These are phyloP conservation scores for Timema podura DNA, from an alignment of 2,888 invertebrate genomes.

Conservation along the genomic window DNA sequence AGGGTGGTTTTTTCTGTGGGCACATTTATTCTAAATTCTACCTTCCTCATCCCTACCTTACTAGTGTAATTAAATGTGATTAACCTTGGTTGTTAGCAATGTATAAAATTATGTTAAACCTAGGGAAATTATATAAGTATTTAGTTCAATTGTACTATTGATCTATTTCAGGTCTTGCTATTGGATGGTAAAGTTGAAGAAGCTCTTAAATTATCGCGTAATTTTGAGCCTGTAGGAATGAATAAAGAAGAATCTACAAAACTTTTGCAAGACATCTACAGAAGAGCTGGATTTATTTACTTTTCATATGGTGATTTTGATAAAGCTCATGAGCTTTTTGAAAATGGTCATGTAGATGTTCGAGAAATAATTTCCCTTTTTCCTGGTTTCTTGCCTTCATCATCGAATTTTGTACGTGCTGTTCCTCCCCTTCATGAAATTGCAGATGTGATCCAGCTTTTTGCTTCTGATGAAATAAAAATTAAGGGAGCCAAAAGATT, in stretches of 20 bases:
- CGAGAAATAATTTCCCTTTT: conserved; percentile 49
- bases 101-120: no score
- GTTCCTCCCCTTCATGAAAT: conserved; percentile 48
- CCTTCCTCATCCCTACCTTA: no score
- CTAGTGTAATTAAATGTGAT: no score
- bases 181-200: conserved; percentile 42
- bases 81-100: no score
- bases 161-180: conserved; percentile 24
- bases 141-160: no score
- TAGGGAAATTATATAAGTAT: no score
- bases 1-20: no score
- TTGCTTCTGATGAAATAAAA: conserved; percentile 39
- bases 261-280: conserved; percentile 41
- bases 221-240: conserved; percentile 43
- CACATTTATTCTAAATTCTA: no score
- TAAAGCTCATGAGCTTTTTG: conserved; percentile 45
- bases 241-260: conserved; percentile 43
- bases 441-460: conserved; percentile 45
- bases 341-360: conserved; percentile 44
- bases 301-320: conserved; percentile 46
- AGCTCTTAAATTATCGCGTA: conserved; percentile 48
- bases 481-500: conserved; percentile 43
- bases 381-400: conserved; percentile 44
- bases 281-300: conserved; percentile 49
- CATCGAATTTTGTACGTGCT: conserved; percentile 44